Base-by-base conservation (phyloP, 2,888 invertebrate genomes). In the Cataglyphis rosenhaueri region DNA sequence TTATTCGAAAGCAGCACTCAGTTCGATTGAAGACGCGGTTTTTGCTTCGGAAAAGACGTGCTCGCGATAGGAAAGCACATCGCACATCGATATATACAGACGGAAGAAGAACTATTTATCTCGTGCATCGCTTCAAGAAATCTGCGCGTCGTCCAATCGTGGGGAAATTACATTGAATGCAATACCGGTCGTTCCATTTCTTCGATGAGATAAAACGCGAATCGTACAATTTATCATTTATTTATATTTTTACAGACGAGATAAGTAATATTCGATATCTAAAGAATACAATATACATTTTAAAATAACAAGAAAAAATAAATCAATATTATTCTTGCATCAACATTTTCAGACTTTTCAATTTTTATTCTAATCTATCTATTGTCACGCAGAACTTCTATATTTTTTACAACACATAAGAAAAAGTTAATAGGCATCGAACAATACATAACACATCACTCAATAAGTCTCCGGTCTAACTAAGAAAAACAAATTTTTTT, bases 21-120 rank as follows among this genome's bases (percentile, higher is more conserved):
- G 5, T 38, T 66, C 29, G 38, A 76, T 76, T 38, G 21, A 32
- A 48, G 12, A 71, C 12, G 44, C 21, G 35, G 8, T 3, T 48
- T 25, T 21, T 12, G 15, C 25, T 61, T 71, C 35, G 4, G 15
- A 61, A 79, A 59, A 59, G 10, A 59, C 35, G 21, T 18, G 57
- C 41, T 57, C 15, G n/a, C 15, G 18, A 32, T 59, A 32, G 35
- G 6, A 35, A 52, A 65, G 41, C 10, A 21, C 25, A 25, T 76
- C 2, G 10, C 25, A n/a, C n/a, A n/a, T n/a, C 12, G 38, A 64
- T 52, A 18, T 52, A 18, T 38, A 18, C 52, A 18, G 44, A 12
- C n/a, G 32, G 8, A 70, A 59, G 25, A 1, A 70, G 70, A 70
- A 61, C n/a, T 41, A 52, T 52, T 57, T 71, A 18, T 78, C 44